Base-by-base conservation (phyloP, 2,888 invertebrate species). In the Eristalis tenax region DNA sequence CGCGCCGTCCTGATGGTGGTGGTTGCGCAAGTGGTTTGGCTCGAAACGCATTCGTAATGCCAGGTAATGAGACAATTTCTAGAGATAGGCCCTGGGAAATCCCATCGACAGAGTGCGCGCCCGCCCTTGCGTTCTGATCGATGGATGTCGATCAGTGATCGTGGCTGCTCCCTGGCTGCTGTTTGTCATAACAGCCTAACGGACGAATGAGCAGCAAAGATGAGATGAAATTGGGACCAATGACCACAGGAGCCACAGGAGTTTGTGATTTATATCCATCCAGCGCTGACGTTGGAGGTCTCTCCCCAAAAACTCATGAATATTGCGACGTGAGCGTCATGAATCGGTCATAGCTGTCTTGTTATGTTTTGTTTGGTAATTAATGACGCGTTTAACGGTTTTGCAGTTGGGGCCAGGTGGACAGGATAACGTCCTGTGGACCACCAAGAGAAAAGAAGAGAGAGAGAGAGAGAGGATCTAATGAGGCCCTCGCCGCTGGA, bases 1-100 rank as follows among this genome's bases (percentile, higher is more conserved):
- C 56, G 22, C 18, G 11, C 35, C 32, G 26, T 26, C 26, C 35
- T 22, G n/a, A n/a, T n/a, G 57, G 57, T 23, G 13, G 50, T 50
- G 28, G 86, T 86, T 86, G 82, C 68, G 87, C 83, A 87, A 83
- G 83, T 40, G 50, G 75, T 43, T 10, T 43, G 6, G 10, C 32
- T 71, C 43, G 68, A 66, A 87, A 76, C 71, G 79, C 79, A 87
- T 79, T 73, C 79, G 80, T 80, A 87, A 87, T 87, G 76, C 73
- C 18, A 18, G 75, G 79, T 87, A 87, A 87, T 87, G 79, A 87
- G 79, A 71, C 87, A 73, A 87, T 83, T 87, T 83, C 83, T 83
- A 79, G 73, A 76, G 70, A 79, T 75, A 75, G 70, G 63, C 75
- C 70, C 78, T 87, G 83, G 83, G 83, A 87, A 87, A 76, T 75